These are phyloP conservation scores for Conistra vaccinii DNA, from an alignment of 2,888 invertebrate genomes.

Conservation along the genomic window DNA sequence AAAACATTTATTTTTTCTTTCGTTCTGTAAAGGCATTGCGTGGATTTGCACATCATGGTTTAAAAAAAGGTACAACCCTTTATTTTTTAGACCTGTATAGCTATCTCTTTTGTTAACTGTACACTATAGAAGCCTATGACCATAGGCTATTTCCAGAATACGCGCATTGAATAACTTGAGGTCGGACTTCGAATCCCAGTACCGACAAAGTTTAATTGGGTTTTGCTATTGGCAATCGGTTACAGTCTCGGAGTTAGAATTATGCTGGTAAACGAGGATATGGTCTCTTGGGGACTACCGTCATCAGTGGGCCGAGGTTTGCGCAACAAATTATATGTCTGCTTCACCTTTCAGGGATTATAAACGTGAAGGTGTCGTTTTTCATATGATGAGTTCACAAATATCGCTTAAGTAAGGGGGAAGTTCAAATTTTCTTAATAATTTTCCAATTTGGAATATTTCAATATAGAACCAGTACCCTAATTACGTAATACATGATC, in stretches of 20 bases:
- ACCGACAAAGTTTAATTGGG: constrained; percentile 52
- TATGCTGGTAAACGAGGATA: constrained; percentile 46
- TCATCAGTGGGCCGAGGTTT: constrained; percentile 29
- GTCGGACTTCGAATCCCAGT: constrained; percentile 49
- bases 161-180: constrained; percentile 46
- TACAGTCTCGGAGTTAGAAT: constrained; percentile 44
- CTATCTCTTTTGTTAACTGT: background rate
- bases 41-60: background rate
- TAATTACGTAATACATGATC: too few relatives aligned
- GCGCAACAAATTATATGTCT: constrained; percentile 2
- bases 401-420: background rate
- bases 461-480: too few relatives aligned
- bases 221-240: constrained; percentile 57
- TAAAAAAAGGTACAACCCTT: too few relatives aligned
- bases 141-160: constrained; percentile 39
- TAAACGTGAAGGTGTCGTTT: background rate
- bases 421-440: too few relatives aligned
- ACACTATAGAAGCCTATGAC: background rate
- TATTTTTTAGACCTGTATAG: background rate
- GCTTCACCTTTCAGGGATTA: constrained; percentile 1
- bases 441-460: too few relatives aligned
- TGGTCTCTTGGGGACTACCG: constrained; percentile 36
- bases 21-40: too few relatives aligned
- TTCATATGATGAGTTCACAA: background rate
- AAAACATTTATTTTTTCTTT: too few relatives aligned